Evolutionary conservation across 2,888 invertebrate genomes (phyloP), one percentile per base, ranked within the genome.

Genomic region (Dendrolimus pini): DNA sequence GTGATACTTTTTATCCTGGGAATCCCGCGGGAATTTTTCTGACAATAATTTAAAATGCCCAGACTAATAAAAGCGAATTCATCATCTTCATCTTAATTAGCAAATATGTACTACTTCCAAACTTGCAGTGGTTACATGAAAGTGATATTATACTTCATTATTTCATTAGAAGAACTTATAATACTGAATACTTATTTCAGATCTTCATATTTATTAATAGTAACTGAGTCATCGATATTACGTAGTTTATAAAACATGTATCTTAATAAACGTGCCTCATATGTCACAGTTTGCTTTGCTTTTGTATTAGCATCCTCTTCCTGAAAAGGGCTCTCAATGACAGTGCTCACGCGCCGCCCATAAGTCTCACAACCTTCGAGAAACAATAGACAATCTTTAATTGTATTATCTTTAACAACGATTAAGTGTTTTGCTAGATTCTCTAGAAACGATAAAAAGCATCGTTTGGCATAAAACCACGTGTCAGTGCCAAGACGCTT

Each of bases 381-480:
- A 85, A 98, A 98, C 67, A 94, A 93, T 61, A 97, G 92, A 72
- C 97, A 97, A 75, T 98, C 98, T 69, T 95, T 94, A 61, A 97
- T 92, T 41, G 97, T 96, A 41, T 95, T 93, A 86, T 98, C 98
- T 75, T 96, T 93, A 56, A 97, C 93, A 55, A 96, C 95, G 59
- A 98, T 95, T 87, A 97, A 94, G 78, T 98, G 97, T 75, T 98
- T 98, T 0, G 97, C 93, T 69, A 97, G 90, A 82, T 97, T 97
- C 87, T 98, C 97, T 60, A 97, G 93, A 70, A 98, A 93, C n/a
- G 97, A 97, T 59, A 99, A 88, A 78, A 99, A 97, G 78, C 98
- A 99, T 61, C 99, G 92, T 80, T 99, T 99, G 1, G 98, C 97
- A 79, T 99, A 99, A 80, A 97, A 96, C 99, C 99, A 99, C 3